These are phyloP conservation scores for Rhopalosiphum nymphaeae DNA, from an alignment of 2,888 invertebrate species.

Conservation along the genomic window DNA sequence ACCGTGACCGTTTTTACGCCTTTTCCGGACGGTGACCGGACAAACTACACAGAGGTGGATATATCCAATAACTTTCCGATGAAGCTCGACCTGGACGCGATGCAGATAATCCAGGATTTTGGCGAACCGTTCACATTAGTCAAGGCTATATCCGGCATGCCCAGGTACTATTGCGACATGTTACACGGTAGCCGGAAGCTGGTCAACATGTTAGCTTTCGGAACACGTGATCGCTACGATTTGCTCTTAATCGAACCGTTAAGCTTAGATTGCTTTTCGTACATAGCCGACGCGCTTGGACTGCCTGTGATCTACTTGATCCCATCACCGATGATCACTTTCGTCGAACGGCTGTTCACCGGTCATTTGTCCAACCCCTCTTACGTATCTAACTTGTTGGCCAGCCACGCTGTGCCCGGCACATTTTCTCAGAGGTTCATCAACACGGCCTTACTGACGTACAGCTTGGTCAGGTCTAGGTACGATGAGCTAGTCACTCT, in stretches of 20 bases:
- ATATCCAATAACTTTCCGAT: conserved; percentile 3
- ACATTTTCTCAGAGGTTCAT: conserved; percentile 19
- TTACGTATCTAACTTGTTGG: background rate
- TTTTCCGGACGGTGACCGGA: conserved; percentile 53
- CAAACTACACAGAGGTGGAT: conserved; percentile 59
- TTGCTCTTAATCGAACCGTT: background rate
- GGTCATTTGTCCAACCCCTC: conserved; percentile 1
- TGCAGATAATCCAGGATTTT: fast-evolving
- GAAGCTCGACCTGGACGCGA: background rate
- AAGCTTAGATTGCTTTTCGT: background rate
- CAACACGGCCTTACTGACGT: background rate
- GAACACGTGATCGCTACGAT: background rate
- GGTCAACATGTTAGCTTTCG: background rate
- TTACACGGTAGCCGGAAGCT: background rate
- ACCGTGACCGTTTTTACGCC: conserved; percentile 68
- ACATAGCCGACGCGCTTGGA: background rate
- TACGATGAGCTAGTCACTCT: background rate
- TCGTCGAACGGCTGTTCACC: background rate
- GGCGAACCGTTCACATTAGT: background rate
- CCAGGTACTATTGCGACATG: conserved; percentile 22
- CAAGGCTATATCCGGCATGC: background rate
- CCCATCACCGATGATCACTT: background rate
- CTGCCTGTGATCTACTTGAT: background rate
- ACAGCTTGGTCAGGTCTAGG: background rate
- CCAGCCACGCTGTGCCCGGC: background rate